A percentile compares a stretch with the other conserved stretches of the same genome.
These are phyloP conservation scores for Dasypus novemcinctus DNA, from an alignment of 2,113 vertebrate genomes.

Conservation along the genomic window DNA sequence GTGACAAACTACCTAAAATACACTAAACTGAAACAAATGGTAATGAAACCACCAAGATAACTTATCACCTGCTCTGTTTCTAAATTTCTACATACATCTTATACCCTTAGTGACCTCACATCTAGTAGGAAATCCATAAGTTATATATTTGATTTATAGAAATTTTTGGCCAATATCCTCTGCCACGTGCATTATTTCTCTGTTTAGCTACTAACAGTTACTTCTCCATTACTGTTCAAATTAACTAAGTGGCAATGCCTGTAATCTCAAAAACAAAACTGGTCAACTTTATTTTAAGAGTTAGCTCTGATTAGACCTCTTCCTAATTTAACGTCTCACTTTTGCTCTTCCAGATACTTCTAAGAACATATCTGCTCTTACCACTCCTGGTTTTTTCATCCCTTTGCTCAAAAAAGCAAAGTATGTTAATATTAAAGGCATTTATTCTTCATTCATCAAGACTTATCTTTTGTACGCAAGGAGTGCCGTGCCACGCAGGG, in stretches of 20 bases:
- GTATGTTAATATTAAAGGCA: neutral
- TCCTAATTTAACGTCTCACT: neutral
- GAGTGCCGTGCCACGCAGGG: too few species aligned
- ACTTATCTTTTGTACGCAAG: neutral
- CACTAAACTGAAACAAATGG: constrained; percentile 54
- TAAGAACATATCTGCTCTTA: neutral
- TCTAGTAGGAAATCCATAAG: neutral
- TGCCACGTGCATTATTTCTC: neutral
- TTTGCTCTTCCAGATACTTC: neutral
- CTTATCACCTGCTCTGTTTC: constrained; percentile 8
- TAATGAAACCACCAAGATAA: constrained; percentile 43
- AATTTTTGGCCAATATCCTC: neutral
- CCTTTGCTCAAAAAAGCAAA: neutral
- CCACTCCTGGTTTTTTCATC: neutral
- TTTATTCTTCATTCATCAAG: neutral
- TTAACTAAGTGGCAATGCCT: neutral
- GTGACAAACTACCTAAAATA: constrained; percentile 51
- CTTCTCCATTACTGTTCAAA: neutral
- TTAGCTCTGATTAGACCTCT: neutral
- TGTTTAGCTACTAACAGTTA: neutral
- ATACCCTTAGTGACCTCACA: neutral
- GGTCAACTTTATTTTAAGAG: neutral
- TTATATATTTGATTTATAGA: neutral
- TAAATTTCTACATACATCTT: neutral
- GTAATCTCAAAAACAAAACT: neutral